Evolutionary conservation across 2,113 vertebrate species (phyloP), one percentile per base, ranked within the genome.

Genomic region (Myrmophylax atrothorax): DNA sequence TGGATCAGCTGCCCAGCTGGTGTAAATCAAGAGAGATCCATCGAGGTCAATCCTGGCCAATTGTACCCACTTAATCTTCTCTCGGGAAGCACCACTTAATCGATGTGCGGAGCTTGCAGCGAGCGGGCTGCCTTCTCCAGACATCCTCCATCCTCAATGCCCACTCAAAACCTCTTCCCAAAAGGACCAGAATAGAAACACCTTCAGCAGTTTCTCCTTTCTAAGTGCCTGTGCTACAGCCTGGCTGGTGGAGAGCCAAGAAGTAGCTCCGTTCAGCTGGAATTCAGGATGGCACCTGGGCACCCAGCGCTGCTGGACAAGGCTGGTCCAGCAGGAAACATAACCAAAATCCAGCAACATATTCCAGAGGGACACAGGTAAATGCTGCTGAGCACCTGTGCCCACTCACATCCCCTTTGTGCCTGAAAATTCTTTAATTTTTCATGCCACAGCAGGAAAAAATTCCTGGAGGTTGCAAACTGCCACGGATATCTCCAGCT

Each of bases 31-130:
- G 76, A 70, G 50, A 75, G 64, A 89, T 89, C 77, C 89, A 78
- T 18, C 14, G 33, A 87, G 96, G 92, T 95, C 93, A 96, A 55
- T 81, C 92, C 87, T 56, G 69, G 90, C 89, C 81, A 35, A 70
- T 95, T 87, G 87, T 11, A 59, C 10, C 52, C 87, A 75, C 81
- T 87, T 74, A 31, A 91, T 94, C 91, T 81, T 25, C 89, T 87
- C 76, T 74, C 14, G 0, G 60, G 55, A 78, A 31, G 80, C 87
- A 55, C 13, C 80, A 35, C 64, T 90, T 42, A 10, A 84, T 87
- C 25, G 77, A 91, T 77, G 55, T 18, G 58, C 60, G 59, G 82
- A 59, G 87, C 68, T 94, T 28, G 28, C 31, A 49, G 67, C 53
- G 62, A 79, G 50, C 14, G 25, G 25, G 50, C 52, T 47, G n/a